Evolutionary conservation across 1,140 invertebrate species (phyloP).

Genomic region (Heliconius congener): DNA sequence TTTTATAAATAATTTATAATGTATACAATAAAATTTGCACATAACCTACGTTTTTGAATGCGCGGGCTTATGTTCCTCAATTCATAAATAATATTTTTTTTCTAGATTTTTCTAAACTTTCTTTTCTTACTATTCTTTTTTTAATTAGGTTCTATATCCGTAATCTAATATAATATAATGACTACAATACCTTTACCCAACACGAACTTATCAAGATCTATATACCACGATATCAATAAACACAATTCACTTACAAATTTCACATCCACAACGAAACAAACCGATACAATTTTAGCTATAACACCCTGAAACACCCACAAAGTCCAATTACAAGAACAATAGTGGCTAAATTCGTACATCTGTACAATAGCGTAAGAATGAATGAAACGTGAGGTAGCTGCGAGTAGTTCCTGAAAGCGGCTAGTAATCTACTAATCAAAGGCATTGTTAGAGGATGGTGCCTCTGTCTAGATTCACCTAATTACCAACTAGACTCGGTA

Average conservation of each 20-base stretch:
- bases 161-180: too few relatives aligned
- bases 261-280: not conserved
- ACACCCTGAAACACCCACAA: not conserved
- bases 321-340: constrained; percentile 28
- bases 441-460: constrained; percentile 36
- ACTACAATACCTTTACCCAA: too few relatives aligned
- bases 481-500: constrained; percentile 29
- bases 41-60: too few relatives aligned
- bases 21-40: too few relatives aligned
- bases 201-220: too few relatives aligned
- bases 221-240: not conserved
- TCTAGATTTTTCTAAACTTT: too few relatives aligned
- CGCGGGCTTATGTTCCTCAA: too few relatives aligned
- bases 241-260: not conserved
- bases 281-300: constrained; percentile 2
- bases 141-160: too few relatives aligned
- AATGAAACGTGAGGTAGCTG: constrained; percentile 25
- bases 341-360: constrained; percentile 15
- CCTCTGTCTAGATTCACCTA: constrained; percentile 38
- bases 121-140: too few relatives aligned
- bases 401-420: constrained; percentile 32
- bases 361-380: constrained; percentile 27
- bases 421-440: constrained; percentile 41
- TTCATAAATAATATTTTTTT: too few relatives aligned
- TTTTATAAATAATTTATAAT: too few relatives aligned